These are phyloP conservation scores for Styela clava DNA, from an alignment of 23 tunicate genomes.

Conservation along the genomic window DNA sequence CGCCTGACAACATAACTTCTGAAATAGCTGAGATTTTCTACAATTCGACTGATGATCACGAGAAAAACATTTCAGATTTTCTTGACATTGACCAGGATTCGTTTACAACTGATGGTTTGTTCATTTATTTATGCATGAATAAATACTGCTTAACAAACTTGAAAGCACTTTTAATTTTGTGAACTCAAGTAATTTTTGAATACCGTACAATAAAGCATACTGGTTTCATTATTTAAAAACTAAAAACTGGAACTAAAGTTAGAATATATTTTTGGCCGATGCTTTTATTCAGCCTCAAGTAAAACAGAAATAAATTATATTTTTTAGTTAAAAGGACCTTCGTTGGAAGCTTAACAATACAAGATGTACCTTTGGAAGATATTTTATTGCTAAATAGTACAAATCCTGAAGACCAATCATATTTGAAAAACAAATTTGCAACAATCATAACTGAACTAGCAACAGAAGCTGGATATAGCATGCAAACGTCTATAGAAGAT, in stretches of 20 bases:
- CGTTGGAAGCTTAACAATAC: background rate
- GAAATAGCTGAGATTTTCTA: background rate
- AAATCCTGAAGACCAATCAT: background rate
- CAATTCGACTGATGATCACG: background rate
- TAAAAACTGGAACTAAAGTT: no score
- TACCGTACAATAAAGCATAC: no score
- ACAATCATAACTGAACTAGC: background rate
- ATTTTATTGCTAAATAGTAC: background rate
- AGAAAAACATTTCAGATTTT: background rate
- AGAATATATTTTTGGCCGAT: no score
- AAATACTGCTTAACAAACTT: no score
- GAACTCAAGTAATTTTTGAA: no score
- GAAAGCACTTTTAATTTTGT: no score
- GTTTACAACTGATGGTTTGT: slow-evolving; percentile 6
- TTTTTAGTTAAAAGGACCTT: background rate
- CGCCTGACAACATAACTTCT: background rate
- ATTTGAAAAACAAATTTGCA: background rate
- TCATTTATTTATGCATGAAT: background rate
- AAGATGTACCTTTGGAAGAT: slow-evolving; percentile 8
- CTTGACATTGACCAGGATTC: slow-evolving; percentile 9
- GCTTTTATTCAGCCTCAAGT: no score
- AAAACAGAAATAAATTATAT: no score
- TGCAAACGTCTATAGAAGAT: background rate
- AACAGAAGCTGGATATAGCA: background rate
- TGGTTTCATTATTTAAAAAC: no score